phyloP scores from a whole-genome alignment of 2,797 vertebrate genomes.

The Lacerta agilis region DNA sequence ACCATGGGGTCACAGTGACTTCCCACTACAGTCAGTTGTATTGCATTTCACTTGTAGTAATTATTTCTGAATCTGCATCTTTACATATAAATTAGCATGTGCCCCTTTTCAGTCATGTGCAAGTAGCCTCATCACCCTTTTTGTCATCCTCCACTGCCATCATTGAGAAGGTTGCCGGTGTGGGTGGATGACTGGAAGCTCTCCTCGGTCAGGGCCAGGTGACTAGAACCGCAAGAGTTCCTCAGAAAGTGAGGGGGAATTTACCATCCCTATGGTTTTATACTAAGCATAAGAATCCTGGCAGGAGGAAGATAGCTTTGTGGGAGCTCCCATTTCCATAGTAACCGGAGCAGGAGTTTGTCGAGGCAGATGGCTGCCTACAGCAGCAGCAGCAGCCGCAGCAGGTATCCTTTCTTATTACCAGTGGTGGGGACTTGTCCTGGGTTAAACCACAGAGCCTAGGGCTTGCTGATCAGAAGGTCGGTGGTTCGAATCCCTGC shows the following conservation, averaged over 20 bases:
- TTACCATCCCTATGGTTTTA: not conserved
- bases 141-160: not conserved
- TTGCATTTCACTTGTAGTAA: not conserved
- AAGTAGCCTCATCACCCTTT: too few species aligned
- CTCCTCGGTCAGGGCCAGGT: not conserved
- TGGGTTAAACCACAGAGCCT: not conserved
- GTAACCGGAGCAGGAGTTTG: constrained; percentile 12
- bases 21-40: not conserved
- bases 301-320: constrained; percentile 7
- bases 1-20: not conserved
- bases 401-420: constrained; percentile 26
- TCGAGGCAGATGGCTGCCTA: constrained; percentile 35
- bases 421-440: not conserved
- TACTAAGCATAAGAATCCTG: not conserved
- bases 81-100: too few species aligned
- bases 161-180: not conserved
- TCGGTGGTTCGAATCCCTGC: too few species aligned
- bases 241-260: not conserved
- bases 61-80: not conserved
- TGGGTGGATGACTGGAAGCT: not conserved
- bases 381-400: constrained; percentile 36
- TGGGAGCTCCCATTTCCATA: constrained; percentile 38
- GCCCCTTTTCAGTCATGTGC: not conserved
- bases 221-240: not conserved
- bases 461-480: too few species aligned